A percentile compares a stretch with the other conserved stretches of the same genome.
Conservation (phyloP, 1,140 invertebrate genomes). For the Drosophila ananassae region DNA sequence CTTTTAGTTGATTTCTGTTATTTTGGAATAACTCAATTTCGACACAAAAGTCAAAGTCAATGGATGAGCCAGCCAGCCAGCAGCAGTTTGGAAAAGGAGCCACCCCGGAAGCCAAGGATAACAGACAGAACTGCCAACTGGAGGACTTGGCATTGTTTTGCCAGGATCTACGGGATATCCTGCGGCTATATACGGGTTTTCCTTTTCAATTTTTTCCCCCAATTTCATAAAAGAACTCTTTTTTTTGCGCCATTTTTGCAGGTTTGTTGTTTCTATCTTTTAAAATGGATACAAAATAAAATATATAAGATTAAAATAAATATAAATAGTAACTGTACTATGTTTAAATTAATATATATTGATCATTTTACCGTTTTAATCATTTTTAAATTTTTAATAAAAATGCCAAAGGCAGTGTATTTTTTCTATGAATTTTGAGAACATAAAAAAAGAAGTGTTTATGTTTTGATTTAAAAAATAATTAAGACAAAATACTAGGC, state of each 20-base stretch:
- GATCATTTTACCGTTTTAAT: too few relatives aligned
- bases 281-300: too few relatives aligned
- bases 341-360: too few relatives aligned
- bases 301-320: not conserved
- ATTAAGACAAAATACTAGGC: too few relatives aligned
- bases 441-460: too few relatives aligned
- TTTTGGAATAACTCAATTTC: conserved; percentile 76
- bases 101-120: conserved; percentile 67
- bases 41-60: conserved; percentile 72
- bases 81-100: conserved; percentile 27
- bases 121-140: conserved; percentile 18
- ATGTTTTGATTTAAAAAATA: too few relatives aligned
- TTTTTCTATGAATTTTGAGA: too few relatives aligned
- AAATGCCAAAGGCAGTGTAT: too few relatives aligned
- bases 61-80: conserved; percentile 58
- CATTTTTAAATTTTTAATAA: too few relatives aligned
- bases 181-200: conserved; percentile 1
- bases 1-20: conserved; percentile 10
- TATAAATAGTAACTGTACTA: not conserved
- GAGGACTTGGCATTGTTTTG: conserved; percentile 42
- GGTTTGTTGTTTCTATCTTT: too few relatives aligned
- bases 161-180: conserved; percentile 21
- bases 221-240: not conserved
- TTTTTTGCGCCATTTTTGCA: too few relatives aligned
- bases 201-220: too few relatives aligned